Evolutionary conservation across 1,140 invertebrate species (phyloP).

Genomic region (Habropoda laboriosa): DNA sequence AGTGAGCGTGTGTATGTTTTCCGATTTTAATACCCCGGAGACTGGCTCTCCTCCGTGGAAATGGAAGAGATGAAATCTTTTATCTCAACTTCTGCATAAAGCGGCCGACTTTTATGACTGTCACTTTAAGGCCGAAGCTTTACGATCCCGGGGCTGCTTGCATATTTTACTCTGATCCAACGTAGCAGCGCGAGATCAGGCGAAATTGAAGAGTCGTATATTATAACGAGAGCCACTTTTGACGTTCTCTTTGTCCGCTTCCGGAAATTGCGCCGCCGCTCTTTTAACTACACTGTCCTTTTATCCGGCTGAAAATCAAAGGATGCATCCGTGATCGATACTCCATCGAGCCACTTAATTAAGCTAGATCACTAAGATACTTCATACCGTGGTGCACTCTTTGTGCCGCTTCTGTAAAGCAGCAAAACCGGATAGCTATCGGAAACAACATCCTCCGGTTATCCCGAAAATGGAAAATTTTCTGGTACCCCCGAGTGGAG

Average conservation of each 20-base stretch:
- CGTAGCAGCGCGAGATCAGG: constrained; percentile 35
- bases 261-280: constrained; percentile 51
- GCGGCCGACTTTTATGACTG: constrained; percentile 70
- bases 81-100: constrained; percentile 69
- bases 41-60: constrained; percentile 56
- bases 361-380: neutral
- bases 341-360: neutral
- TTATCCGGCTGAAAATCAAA: neutral
- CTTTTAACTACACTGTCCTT: neutral
- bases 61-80: constrained; percentile 71
- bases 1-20: constrained; percentile 32
- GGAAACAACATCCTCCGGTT: neutral
- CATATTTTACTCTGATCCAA: constrained; percentile 69
- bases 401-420: neutral
- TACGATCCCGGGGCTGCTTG: constrained; percentile 65
- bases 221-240: constrained; percentile 64
- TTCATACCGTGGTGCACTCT: neutral
- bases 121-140: constrained; percentile 72
- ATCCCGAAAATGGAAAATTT: constrained; percentile 6
- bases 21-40: constrained; percentile 60
- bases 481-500: too few relatives aligned
- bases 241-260: constrained; percentile 46
- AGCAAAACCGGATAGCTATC: too few relatives aligned
- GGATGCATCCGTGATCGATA: constrained; percentile 3
- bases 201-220: constrained; percentile 70